A percentile compares a stretch with the other conserved stretches of the same genome.
Conservation (phyloP, 2,113 vertebrate genomes). For the Marcusenius ussheri region DNA sequence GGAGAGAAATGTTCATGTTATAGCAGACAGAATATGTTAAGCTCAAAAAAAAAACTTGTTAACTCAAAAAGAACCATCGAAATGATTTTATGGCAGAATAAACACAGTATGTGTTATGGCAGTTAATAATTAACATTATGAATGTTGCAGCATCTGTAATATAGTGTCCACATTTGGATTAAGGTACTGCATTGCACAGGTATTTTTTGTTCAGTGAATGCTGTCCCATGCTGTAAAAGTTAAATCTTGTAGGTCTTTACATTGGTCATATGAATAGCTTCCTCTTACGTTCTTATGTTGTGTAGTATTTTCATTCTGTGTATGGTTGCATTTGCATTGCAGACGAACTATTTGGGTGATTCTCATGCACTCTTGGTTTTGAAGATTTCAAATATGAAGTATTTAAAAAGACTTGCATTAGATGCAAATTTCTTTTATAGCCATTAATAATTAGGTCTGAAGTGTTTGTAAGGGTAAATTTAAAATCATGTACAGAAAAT, state of each 20-base stretch:
- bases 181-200: not conserved
- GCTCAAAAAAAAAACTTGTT: not conserved
- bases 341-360: not conserved
- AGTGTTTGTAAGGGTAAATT: too few species aligned
- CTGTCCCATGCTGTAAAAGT: not conserved
- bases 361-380: too few species aligned
- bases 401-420: too few species aligned
- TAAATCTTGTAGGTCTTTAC: not conserved
- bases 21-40: not conserved
- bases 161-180: not conserved
- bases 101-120: not conserved
- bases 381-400: too few species aligned
- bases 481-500: too few species aligned
- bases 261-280: not conserved
- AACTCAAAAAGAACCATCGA: not conserved
- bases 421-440: too few species aligned
- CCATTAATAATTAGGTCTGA: too few species aligned
- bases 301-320: not conserved
- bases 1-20: not conserved
- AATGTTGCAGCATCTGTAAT: not conserved
- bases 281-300: too few species aligned
- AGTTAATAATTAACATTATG: not conserved
- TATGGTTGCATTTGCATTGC: not conserved
- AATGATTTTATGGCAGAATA: not conserved
- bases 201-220: not conserved